Conservation (phyloP, 2,797 vertebrate species). For the Ctenochaetus hawaiiensis region DNA sequence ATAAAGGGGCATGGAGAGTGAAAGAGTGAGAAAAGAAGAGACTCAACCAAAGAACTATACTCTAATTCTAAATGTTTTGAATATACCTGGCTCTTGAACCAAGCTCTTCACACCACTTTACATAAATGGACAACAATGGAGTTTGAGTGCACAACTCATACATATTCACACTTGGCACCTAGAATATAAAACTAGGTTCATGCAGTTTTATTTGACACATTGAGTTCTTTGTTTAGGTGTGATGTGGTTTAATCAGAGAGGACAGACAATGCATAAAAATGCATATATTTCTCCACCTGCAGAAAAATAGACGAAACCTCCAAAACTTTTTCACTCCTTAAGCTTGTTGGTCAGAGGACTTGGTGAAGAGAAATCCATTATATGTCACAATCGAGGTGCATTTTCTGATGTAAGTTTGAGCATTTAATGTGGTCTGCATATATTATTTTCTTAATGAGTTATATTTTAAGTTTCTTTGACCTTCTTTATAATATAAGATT, state of each 20-base stretch:
- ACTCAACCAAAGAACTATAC: constrained; percentile 1
- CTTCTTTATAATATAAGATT: neutral
- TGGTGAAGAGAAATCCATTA: neutral
- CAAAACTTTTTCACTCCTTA: neutral
- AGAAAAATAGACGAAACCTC: neutral
- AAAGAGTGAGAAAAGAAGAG: constrained; percentile 9
- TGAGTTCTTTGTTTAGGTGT: constrained; percentile 4
- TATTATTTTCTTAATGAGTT: neutral
- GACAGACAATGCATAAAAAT: neutral
- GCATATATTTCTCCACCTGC: neutral
- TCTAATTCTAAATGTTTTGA: constrained; percentile 32
- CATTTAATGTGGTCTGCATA: neutral
- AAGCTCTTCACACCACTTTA: constrained; percentile 45
- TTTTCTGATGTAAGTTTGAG: neutral
- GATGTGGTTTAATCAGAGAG: neutral
- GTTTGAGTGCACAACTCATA: constrained; percentile 40
- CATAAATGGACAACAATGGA: constrained; percentile 48
- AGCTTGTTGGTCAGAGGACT: neutral
- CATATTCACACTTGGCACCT: constrained; percentile 37
- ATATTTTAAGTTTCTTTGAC: neutral
- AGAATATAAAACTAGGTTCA: constrained; percentile 3
- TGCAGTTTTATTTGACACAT: constrained; percentile 9
- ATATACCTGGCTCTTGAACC: constrained; percentile 49
- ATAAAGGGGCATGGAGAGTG: neutral
- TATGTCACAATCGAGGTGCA: neutral